phyloP scores from a whole-genome alignment of 2,797 vertebrate species.

The Typhlichthys subterraneus region DNA sequence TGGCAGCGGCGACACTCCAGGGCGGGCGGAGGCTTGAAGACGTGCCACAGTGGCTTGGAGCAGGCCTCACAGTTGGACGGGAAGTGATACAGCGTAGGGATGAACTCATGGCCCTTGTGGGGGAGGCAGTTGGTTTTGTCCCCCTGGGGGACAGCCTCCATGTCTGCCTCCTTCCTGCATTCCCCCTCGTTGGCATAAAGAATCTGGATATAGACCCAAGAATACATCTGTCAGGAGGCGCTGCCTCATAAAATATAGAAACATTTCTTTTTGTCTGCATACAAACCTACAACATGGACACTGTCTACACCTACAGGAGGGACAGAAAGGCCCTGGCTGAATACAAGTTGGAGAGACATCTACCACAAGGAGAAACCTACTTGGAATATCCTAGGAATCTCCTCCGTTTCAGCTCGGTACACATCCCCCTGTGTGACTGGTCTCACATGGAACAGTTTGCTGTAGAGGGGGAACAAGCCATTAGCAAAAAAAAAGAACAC shows the following conservation, averaged over 20 bases:
- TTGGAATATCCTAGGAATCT: constrained; percentile 99
- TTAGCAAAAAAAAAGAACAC: background rate
- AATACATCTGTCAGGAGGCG: background rate
- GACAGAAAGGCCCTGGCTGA: background rate
- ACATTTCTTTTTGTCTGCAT: background rate
- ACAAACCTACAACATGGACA: no score
- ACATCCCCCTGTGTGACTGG: constrained; percentile 99
- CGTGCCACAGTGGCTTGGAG: constrained; percentile 97
- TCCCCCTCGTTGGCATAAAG: constrained; percentile 98
- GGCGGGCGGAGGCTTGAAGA: constrained; percentile 96
- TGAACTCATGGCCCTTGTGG: constrained; percentile 99
- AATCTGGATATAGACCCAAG: constrained; percentile 76
- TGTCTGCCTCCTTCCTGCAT: constrained; percentile 93
- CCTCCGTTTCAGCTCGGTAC: constrained; percentile 96
- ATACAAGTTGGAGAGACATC: constrained; percentile 5
- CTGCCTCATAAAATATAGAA: background rate
- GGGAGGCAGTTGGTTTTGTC: constrained; percentile 95
- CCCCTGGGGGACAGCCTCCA: constrained; percentile 87
- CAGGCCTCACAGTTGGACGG: constrained; percentile 98
- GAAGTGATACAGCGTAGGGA: constrained; percentile 98
- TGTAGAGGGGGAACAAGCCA: constrained; percentile 51
- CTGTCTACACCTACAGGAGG: no score
- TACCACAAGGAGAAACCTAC: constrained; percentile 64
- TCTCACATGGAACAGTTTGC: constrained; percentile 98
- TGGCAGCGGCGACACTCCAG: constrained; percentile 97